Evolutionary conservation across 1,140 invertebrate species (phyloP).

Genomic region (Gonatopus flavifemur): DNA sequence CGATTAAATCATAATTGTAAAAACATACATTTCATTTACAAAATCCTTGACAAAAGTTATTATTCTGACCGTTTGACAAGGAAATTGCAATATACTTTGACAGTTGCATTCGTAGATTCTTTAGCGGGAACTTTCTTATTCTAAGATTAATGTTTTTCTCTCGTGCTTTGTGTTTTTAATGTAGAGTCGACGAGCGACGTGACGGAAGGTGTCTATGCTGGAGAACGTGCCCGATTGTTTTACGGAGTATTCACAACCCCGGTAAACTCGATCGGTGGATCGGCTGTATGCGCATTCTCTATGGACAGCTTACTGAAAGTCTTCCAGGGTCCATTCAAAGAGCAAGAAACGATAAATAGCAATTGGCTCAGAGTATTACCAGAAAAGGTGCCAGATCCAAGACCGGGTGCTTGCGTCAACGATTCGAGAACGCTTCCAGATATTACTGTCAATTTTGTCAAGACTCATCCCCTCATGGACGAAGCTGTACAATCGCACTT

Average conservation of each 20-base stretch:
- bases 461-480: slow-evolving; percentile 96
- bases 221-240: slow-evolving; percentile 71
- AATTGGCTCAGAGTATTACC: slow-evolving; percentile 87
- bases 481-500: slow-evolving; percentile 78
- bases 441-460: slow-evolving; percentile 89
- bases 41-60: too few species aligned
- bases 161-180: slow-evolving; percentile 45
- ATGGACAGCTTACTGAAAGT: slow-evolving; percentile 85
- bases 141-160: too few species aligned
- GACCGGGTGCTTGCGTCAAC: slow-evolving; percentile 87
- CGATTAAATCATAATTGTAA: too few species aligned
- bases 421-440: slow-evolving; percentile 87
- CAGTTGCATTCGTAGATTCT: slow-evolving; percentile 25
- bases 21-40: too few species aligned
- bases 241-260: slow-evolving; percentile 97
- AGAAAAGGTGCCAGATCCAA: slow-evolving; percentile 75
- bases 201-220: slow-evolving; percentile 70
- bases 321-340: slow-evolving; percentile 92
- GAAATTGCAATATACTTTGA: slow-evolving; percentile 29
- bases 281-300: slow-evolving; percentile 93
- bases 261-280: slow-evolving; percentile 91
- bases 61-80: slow-evolving; percentile 6
- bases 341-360: slow-evolving; percentile 86
- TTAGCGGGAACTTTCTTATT: slow-evolving; percentile 27
- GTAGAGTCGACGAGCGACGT: slow-evolving; percentile 78